Evolutionary conservation across 1,140 invertebrate species (phyloP).

Genomic region (Apolygus lucorum): DNA sequence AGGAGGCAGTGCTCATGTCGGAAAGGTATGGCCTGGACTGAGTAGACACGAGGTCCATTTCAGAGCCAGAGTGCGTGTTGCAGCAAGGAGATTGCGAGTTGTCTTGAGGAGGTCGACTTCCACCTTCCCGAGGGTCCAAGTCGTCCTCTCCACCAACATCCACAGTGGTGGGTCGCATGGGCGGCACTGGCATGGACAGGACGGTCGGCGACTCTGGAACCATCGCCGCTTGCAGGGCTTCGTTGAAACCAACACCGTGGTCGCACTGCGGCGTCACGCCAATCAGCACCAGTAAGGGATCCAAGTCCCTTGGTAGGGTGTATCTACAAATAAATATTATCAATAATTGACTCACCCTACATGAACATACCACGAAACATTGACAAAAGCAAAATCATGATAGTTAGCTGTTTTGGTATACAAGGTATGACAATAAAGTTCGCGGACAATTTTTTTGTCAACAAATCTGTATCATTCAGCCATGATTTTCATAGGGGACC

Average conservation of each 20-base stretch:
- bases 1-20: conserved; percentile 18
- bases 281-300: conserved; percentile 31
- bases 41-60: conserved; percentile 24
- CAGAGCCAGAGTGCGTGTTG: conserved; percentile 18
- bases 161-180: not conserved
- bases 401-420: no score
- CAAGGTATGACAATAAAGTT: no score
- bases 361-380: no score
- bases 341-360: no score
- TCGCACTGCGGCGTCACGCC: conserved; percentile 31
- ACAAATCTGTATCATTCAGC: no score
- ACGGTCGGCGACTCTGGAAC: not conserved
- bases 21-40: conserved; percentile 23
- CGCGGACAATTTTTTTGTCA: no score
- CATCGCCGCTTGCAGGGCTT: conserved; percentile 22
- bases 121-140: not conserved
- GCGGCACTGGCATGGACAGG: not conserved
- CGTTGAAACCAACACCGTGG: conserved; percentile 26
- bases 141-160: no score
- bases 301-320: conserved; percentile 30
- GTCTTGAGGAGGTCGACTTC: not conserved
- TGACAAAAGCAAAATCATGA: no score
- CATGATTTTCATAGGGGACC: no score
- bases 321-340: no score
- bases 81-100: conserved; percentile 22